A percentile compares a stretch with the other conserved stretches of the same genome.
phyloP scores from a whole-genome alignment of 2,113 vertebrate genomes.

The Patagioenas fasciata region DNA sequence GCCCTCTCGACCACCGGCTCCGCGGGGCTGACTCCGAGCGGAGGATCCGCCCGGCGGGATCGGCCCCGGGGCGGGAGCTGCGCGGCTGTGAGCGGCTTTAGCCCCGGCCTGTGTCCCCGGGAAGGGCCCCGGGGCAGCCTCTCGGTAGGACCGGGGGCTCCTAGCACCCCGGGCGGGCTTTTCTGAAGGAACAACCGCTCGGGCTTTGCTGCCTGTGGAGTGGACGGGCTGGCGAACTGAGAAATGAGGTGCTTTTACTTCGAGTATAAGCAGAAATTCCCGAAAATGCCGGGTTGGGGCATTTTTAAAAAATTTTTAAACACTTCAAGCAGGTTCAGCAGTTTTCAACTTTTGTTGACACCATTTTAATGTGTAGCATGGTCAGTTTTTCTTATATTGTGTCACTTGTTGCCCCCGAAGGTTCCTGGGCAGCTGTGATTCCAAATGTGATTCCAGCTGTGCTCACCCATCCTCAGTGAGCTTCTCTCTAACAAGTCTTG shows the following conservation, averaged over 20 bases:
- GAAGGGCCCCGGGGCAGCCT: too few species aligned
- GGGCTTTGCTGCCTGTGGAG: neutral
- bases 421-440: accelerated
- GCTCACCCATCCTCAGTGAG: accelerated
- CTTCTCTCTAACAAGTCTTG: neutral
- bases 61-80: too few species aligned
- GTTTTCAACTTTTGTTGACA: accelerated
- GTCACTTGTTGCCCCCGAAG: neutral
- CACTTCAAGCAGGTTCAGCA: neutral
- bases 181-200: neutral
- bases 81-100: too few species aligned
- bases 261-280: neutral
- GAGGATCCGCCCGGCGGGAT: too few species aligned
- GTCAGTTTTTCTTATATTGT: accelerated
- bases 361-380: accelerated
- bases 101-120: too few species aligned
- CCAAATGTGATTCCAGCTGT: accelerated
- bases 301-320: neutral
- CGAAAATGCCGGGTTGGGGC: accelerated
- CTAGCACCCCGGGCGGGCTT: too few species aligned
- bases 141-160: too few species aligned
- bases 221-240: too few species aligned
- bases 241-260: accelerated
- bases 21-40: too few species aligned
- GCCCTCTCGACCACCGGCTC: neutral